These are phyloP conservation scores for Ophion ventricosus DNA, from an alignment of 2,888 invertebrate species.

Conservation along the genomic window DNA sequence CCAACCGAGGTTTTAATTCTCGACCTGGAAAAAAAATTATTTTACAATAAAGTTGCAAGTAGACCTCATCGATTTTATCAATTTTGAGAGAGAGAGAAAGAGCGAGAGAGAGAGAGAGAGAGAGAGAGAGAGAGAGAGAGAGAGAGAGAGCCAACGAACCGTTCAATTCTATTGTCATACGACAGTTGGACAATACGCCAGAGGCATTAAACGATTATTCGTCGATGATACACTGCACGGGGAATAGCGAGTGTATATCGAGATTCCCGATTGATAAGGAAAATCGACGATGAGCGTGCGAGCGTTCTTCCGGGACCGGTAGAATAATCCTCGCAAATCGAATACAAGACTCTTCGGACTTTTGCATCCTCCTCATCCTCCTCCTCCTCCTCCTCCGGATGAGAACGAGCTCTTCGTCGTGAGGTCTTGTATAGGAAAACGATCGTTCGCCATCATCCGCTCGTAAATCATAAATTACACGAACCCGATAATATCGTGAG, in stretches of 20 bases:
- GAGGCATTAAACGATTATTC: conserved; percentile 46
- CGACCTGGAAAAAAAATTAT: too few species aligned
- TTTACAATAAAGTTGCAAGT: too few species aligned
- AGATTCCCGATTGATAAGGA: conserved; percentile 60
- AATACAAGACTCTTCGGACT: conserved; percentile 41
- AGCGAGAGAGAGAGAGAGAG: too few species aligned
- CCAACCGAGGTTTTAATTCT: too few species aligned
- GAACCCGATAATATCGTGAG: conserved; percentile 70
- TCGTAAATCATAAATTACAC: conserved; percentile 71
- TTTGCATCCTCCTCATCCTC: conserved; percentile 3
- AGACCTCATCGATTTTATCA: too few species aligned
- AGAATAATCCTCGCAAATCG: conserved; percentile 62
- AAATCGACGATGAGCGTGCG: conserved; percentile 54
- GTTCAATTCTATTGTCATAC: conserved; percentile 61
- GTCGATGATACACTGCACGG: conserved; percentile 44
- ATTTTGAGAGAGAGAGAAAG: too few species aligned
- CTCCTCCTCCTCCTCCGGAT: conserved; percentile 37
- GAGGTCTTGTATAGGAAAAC: conserved; percentile 58
- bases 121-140: too few species aligned
- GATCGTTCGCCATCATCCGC: conserved; percentile 64
- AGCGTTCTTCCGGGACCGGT: conserved; percentile 59
- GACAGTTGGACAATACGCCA: conserved; percentile 39
- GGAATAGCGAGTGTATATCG: conserved; percentile 47
- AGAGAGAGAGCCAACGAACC: neutral
- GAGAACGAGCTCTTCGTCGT: conserved; percentile 60